Conservation (phyloP, 2,113 vertebrate species). For the Pandion haliaetus region DNA sequence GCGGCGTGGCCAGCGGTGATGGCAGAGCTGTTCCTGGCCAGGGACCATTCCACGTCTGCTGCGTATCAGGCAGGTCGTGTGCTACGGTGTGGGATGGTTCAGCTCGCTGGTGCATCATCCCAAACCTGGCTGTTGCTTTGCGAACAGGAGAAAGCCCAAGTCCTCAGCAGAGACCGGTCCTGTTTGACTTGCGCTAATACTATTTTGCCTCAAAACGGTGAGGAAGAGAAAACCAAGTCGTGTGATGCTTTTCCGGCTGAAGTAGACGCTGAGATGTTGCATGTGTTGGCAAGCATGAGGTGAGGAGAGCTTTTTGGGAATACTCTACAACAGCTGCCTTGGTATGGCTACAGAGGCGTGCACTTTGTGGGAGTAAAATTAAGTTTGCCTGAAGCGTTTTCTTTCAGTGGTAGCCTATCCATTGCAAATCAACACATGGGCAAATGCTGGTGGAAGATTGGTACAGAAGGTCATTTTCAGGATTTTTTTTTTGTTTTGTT, state of each 20-base stretch:
- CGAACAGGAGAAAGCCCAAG: background rate
- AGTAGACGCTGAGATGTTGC: background rate
- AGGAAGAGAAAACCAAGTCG: rapidly evolving
- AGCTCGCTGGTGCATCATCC: background rate
- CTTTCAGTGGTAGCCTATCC: background rate
- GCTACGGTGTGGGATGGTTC: rapidly evolving
- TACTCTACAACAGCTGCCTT: rapidly evolving
- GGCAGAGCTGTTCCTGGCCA: background rate
- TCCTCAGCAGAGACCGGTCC: rapidly evolving
- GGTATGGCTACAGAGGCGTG: rapidly evolving
- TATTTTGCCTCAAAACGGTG: background rate
- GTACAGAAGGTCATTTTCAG: background rate
- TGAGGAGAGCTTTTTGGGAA: background rate
- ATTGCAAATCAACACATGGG: background rate
- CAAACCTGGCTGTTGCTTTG: background rate
- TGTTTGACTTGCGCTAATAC: background rate
- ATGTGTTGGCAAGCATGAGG: background rate
- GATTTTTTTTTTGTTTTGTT: background rate
- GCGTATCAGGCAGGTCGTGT: rapidly evolving
- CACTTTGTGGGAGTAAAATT: background rate
- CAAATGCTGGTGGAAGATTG: background rate
- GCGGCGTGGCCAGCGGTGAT: rapidly evolving
- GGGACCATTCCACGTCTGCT: background rate
- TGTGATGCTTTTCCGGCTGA: background rate
- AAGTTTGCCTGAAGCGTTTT: background rate